A percentile compares a stretch with the other conserved stretches of the same genome.
phyloP scores from a whole-genome alignment of 2,797 vertebrate species.

The Xiphorhynchus erythropygius region DNA sequence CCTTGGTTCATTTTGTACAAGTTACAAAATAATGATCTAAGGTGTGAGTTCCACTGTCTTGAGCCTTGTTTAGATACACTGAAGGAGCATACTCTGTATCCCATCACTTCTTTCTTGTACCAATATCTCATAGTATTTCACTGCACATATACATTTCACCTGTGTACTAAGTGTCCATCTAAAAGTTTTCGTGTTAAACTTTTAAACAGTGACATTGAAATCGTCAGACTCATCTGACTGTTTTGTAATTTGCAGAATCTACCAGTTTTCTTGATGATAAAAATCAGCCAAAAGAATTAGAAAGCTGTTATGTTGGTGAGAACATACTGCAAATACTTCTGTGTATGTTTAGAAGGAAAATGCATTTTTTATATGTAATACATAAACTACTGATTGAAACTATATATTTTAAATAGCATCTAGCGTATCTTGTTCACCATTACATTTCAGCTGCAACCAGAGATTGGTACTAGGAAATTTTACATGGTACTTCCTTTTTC shows the following conservation, averaged over 20 bases:
- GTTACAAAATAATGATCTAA: not conserved
- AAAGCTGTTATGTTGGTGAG: not conserved
- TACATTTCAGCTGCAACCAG: not conserved
- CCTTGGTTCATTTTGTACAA: not conserved
- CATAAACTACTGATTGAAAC: not conserved
- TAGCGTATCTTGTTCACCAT: not conserved
- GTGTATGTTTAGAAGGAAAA: not conserved
- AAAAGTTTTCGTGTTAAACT: not conserved
- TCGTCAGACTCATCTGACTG: not conserved
- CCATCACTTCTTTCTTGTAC: not conserved
- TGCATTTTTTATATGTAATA: not conserved
- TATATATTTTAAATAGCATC: not conserved
- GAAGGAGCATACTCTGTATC: not conserved
- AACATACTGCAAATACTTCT: not conserved
- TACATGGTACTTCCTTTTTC: not conserved
- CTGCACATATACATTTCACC: not conserved
- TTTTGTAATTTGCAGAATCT: not conserved
- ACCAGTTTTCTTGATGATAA: not conserved
- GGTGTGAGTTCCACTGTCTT: not conserved
- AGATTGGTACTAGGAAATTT: not conserved
- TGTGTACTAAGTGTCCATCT: not conserved
- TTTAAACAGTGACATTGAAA: not conserved
- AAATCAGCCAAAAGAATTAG: not conserved
- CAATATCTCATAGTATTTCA: not conserved
- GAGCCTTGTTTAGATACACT: not conserved